Base-by-base conservation (phyloP, 2,888 invertebrate genomes). In the Agrotis clavis region DNA sequence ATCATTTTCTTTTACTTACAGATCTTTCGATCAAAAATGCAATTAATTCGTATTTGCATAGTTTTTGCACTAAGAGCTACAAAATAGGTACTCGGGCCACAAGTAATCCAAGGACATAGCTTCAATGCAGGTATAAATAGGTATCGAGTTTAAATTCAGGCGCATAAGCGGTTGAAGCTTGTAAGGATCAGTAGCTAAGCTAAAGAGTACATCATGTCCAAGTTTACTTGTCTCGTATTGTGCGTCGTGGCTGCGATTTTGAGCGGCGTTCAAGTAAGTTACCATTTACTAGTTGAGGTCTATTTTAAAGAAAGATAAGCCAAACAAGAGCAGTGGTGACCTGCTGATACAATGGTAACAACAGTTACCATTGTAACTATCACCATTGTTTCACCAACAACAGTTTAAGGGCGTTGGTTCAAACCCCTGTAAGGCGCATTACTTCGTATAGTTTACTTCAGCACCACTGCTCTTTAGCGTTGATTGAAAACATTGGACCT, bases 261-360 rank as follows among this genome's bases (percentile, higher is more conserved):
- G 7, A 60, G 47, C 30, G 41, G 50, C 19, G 57, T 67, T 19
- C 51, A 61, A 71, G 82, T 84, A 60, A 81, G 84, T 82, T 71
- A 1, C 18, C 19, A 62, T 30, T 50, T 16, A 25, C 14, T 48
- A 16, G 14, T 61, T 30, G 5, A 1, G 3, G 4, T n/a, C 4
- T 65, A n/a, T 9, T 16, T n/a, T 25, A 30, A 16, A 4, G 6
- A 25, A 25, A 9, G 9, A 4, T 54, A 25, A 41, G 41, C 41
- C 41, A 41, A 41, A 41, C 0, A 41, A 1, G 41, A 41, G 41
- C 41, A 7, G 35, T 30, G 30, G 30, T 30, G 4, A 30, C 4
- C 30, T 30, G 30, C 4, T 30, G 30, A 30, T 5, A 30, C 35
- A 35, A 7, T 35, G 35, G 35, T 35, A 7, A 35, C 35, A 35